These are phyloP conservation scores for Lasioglossum oenotherae DNA, from an alignment of 2,888 invertebrate species.

Conservation along the genomic window DNA sequence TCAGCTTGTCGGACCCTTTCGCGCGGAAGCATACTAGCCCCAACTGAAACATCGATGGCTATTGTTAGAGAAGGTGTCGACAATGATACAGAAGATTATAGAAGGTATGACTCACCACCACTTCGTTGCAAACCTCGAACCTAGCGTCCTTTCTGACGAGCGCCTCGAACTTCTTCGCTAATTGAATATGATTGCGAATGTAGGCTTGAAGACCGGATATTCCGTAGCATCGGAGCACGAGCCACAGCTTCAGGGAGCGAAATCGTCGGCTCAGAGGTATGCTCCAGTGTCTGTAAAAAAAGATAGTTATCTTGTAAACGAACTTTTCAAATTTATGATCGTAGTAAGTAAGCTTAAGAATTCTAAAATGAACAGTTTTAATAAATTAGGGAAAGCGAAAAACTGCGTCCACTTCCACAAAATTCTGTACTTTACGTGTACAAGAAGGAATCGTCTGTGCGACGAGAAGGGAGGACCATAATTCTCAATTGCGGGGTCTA, in stretches of 20 bases:
- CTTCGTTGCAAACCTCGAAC: slow-evolving; percentile 97
- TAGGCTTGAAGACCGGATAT: slow-evolving; percentile 97
- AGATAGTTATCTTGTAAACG: not conserved
- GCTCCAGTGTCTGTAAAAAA: slow-evolving; percentile 93
- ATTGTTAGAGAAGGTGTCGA: not conserved
- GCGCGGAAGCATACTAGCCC: slow-evolving; percentile 97
- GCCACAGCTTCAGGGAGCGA: slow-evolving; percentile 98
- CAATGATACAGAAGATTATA: not conserved
- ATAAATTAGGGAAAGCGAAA: not conserved
- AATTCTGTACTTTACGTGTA: not conserved
- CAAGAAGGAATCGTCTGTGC: not conserved
- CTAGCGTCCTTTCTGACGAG: slow-evolving; percentile 92
- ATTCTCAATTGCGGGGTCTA: not conserved
- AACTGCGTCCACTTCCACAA: not conserved
- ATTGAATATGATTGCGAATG: slow-evolving; percentile 94
- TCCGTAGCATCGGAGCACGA: slow-evolving; percentile 97
- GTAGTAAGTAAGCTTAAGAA: too few relatives aligned
- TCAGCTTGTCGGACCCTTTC: slow-evolving; percentile 91
- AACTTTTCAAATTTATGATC: not conserved
- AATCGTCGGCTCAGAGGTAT: slow-evolving; percentile 98
- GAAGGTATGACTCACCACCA: slow-evolving; percentile 88
- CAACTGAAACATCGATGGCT: slow-evolving; percentile 86
- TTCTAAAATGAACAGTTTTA: not conserved
- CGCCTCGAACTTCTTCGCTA: slow-evolving; percentile 95
- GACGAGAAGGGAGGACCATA: not conserved